Evolutionary conservation across 2,113 vertebrate genomes (phyloP).

Genomic region (Leptocoma aspasia): DNA sequence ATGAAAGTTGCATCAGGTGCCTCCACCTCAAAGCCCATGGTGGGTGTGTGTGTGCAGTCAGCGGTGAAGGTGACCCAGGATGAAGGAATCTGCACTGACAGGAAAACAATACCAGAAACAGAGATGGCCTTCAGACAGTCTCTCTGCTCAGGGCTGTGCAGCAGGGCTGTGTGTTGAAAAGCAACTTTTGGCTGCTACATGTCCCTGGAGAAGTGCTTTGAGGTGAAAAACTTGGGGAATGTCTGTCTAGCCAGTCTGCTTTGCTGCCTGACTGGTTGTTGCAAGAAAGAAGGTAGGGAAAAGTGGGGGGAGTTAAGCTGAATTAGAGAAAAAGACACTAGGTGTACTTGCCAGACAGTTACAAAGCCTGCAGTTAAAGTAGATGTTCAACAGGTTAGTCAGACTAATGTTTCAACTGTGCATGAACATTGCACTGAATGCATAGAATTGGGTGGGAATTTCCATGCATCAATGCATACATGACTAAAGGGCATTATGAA

Average conservation of each 20-base stretch:
- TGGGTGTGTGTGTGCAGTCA: background rate
- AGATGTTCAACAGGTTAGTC: background rate
- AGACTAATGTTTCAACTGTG: background rate
- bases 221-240: background rate
- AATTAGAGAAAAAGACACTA: background rate
- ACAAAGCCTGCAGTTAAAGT: background rate
- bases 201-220: background rate
- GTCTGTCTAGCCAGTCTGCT: background rate
- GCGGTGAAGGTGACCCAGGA: background rate
- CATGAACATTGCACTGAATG: background rate
- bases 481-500: background rate
- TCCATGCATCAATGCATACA: background rate
- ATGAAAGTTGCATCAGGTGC: background rate
- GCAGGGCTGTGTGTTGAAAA: background rate
- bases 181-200: background rate
- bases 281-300: background rate
- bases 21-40: background rate
- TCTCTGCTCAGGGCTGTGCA: background rate
- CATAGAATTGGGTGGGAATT: background rate
- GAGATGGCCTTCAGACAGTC: background rate
- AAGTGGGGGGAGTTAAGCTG: background rate
- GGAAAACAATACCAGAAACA: background rate
- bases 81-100: background rate
- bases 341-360: background rate
- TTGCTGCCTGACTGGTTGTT: background rate